These are phyloP conservation scores for Alcis repandata DNA, from an alignment of 2,888 invertebrate genomes.

Conservation along the genomic window DNA sequence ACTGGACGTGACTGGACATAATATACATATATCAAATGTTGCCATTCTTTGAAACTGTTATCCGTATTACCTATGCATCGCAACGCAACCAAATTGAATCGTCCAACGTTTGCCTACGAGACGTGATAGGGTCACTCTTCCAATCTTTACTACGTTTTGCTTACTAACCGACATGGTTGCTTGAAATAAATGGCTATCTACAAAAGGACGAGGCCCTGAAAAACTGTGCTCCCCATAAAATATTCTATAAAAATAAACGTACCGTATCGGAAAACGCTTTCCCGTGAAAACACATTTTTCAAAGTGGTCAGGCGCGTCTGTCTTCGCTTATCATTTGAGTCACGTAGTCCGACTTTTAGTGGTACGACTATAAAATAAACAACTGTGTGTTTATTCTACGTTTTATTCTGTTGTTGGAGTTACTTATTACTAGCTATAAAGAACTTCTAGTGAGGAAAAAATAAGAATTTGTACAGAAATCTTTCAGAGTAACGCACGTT, in stretches of 20 bases:
- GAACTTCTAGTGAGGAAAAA: not conserved
- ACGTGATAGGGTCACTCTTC: not conserved
- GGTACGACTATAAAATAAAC: constrained; percentile 22
- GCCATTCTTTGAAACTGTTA: too few species aligned
- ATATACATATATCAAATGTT: too few species aligned
- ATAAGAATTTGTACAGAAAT: not conserved
- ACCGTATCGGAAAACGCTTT: constrained; percentile 24
- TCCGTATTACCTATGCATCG: too few species aligned
- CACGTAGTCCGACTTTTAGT: constrained; percentile 25
- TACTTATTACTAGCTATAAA: not conserved
- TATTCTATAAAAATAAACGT: constrained; percentile 16
- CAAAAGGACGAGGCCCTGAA: not conserved
- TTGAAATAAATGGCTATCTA: not conserved
- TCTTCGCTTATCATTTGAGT: constrained; percentile 35
- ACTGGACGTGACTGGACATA: too few species aligned
- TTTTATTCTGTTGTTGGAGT: constrained; percentile 25
- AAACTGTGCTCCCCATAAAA: constrained; percentile 13
- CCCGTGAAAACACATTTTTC: constrained; percentile 27
- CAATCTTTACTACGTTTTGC: not conserved
- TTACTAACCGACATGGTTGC: not conserved
- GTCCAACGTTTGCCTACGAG: too few species aligned
- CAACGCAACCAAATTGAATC: not conserved
- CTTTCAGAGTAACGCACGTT: too few species aligned
- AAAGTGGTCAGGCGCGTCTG: constrained; percentile 25
- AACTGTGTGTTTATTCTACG: constrained; percentile 29